These are phyloP conservation scores for Eolophus roseicapilla DNA, from an alignment of 2,113 vertebrate species.

Conservation along the genomic window DNA sequence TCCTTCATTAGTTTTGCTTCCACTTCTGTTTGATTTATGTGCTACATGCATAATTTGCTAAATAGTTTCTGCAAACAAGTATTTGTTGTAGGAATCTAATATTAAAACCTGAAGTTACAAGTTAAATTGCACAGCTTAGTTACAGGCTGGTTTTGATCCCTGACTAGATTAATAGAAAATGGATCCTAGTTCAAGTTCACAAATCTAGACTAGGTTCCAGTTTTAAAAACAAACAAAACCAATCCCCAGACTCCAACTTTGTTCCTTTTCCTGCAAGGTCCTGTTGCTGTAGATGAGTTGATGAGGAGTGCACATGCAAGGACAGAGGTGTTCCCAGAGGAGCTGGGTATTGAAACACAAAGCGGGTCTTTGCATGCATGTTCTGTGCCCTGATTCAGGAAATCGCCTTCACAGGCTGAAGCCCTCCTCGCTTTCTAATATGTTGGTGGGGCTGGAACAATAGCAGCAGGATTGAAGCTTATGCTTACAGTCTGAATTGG, in stretches of 20 bases:
- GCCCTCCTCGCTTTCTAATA: background rate
- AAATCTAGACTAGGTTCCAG: background rate
- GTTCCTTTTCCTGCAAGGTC: background rate
- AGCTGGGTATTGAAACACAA: fast-evolving
- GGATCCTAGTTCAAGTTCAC: background rate
- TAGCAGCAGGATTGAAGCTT: background rate
- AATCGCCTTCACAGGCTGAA: background rate
- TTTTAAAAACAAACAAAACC: background rate
- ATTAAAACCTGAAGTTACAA: background rate
- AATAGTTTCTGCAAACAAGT: slow-evolving; percentile 15
- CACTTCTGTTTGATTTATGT: slow-evolving; percentile 29
- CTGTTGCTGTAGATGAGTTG: background rate
- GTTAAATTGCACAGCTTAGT: slow-evolving; percentile 6
- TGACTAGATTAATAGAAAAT: background rate
- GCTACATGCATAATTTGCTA: background rate
- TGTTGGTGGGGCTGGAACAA: background rate
- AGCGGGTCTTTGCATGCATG: background rate
- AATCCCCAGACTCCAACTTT: background rate
- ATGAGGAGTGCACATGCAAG: background rate
- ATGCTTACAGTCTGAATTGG: background rate
- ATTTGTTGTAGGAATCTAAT: background rate
- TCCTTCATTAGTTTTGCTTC: slow-evolving; percentile 27
- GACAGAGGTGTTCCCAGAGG: background rate
- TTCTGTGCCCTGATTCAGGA: background rate
- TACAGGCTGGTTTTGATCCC: slow-evolving; percentile 4